Evolutionary conservation across 2,797 vertebrate species (phyloP).

Genomic region (Setipinna tenuifilis): DNA sequence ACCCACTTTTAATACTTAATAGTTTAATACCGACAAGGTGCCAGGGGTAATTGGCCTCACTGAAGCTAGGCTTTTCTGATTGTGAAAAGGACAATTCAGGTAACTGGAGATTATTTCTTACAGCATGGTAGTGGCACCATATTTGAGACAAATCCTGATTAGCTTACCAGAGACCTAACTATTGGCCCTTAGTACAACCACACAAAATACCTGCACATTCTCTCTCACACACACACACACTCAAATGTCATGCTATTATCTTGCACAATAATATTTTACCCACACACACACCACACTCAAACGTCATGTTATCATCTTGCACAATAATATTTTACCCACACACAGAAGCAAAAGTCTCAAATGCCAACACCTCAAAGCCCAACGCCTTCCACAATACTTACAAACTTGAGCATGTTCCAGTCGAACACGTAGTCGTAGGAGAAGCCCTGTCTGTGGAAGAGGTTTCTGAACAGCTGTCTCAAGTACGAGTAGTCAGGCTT

Average conservation of each 20-base stretch:
- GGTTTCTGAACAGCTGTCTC: conserved; percentile 93
- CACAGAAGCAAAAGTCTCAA: too few relatives aligned
- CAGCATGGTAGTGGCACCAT: not conserved
- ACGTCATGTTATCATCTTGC: too few relatives aligned
- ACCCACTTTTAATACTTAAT: too few relatives aligned
- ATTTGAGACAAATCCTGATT: not conserved
- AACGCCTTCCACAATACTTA: conserved; percentile 75
- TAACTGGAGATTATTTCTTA: not conserved
- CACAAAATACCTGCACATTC: not conserved
- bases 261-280: too few relatives aligned
- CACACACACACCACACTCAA: too few relatives aligned
- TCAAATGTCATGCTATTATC: too few relatives aligned
- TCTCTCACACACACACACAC: not conserved
- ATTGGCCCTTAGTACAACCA: not conserved
- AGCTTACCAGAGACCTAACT: not conserved
- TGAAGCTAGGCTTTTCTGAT: not conserved
- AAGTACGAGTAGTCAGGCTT: conserved; percentile 97
- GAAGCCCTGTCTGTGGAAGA: conserved; percentile 96
- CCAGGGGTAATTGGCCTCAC: too few relatives aligned
- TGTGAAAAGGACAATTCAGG: not conserved
- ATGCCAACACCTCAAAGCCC: too few relatives aligned
- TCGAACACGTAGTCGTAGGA: conserved; percentile 98
- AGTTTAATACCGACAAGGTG: too few relatives aligned
- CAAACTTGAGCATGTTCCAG: conserved; percentile 99
- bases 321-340: too few relatives aligned